These are phyloP conservation scores for Drosophila phalerata DNA, from an alignment of 2,888 invertebrate species.

Conservation along the genomic window DNA sequence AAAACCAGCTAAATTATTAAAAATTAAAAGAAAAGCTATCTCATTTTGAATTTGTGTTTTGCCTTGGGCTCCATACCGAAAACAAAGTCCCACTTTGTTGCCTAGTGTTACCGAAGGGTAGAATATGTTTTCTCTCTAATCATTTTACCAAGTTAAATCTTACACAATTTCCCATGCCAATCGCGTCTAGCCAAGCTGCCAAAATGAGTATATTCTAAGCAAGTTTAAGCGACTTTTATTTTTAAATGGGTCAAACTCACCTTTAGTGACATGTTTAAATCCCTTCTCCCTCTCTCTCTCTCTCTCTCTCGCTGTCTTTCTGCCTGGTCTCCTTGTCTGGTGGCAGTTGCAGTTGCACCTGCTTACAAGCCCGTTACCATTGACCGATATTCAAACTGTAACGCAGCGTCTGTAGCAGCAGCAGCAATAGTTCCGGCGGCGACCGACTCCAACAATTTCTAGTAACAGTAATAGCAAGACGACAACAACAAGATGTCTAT, in stretches of 20 bases:
- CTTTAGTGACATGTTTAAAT: constrained; percentile 72
- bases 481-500: constrained; percentile 34
- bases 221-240: constrained; percentile 12
- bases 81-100: too few species aligned
- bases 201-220: constrained; percentile 6
- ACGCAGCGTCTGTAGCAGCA: constrained; percentile 45
- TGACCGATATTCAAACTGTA: constrained; percentile 73
- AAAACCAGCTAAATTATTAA: too few species aligned
- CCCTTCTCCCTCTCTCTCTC: constrained; percentile 22
- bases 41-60: too few species aligned
- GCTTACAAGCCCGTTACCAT: constrained; percentile 74
- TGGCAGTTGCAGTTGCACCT: constrained; percentile 65
- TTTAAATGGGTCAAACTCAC: constrained; percentile 68
- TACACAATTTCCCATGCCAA: constrained; percentile 1
- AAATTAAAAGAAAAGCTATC: too few species aligned
- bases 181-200: constrained; percentile 11
- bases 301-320: constrained; percentile 16
- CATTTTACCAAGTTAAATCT: background rate
- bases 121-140: background rate
- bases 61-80: too few species aligned
- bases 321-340: constrained; percentile 20
- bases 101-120: background rate
- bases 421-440: constrained; percentile 4
- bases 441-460: constrained; percentile 34
- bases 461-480: constrained; percentile 55